A percentile compares a stretch with the other conserved stretches of the same genome.
Evolutionary conservation across 2,797 vertebrate species (phyloP).

Genomic region (Ammospiza maritima): DNA sequence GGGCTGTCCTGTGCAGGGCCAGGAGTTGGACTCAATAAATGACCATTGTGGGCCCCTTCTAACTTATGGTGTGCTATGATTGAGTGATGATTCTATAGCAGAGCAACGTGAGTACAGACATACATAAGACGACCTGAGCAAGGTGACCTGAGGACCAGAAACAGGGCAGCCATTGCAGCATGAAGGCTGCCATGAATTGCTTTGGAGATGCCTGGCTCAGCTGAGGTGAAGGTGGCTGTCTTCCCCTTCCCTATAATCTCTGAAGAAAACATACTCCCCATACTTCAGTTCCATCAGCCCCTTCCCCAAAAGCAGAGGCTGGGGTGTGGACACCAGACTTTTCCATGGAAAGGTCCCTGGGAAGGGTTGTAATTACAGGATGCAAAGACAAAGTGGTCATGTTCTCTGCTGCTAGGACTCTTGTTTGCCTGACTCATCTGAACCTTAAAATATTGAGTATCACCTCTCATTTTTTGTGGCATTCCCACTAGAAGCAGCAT

Average conservation of each 20-base stretch:
- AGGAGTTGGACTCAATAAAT: not conserved
- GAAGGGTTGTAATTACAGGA: not conserved
- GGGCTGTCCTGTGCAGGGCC: not conserved
- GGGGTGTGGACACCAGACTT: not conserved
- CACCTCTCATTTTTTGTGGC: not conserved
- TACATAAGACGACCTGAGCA: not conserved
- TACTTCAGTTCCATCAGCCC: not conserved
- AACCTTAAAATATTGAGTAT: not conserved
- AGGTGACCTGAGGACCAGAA: not conserved
- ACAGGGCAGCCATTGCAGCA: not conserved
- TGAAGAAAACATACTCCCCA: not conserved
- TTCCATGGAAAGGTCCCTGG: not conserved
- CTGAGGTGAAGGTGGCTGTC: not conserved
- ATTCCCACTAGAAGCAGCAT: not conserved
- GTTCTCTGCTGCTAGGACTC: not conserved
- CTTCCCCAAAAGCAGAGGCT: not conserved
- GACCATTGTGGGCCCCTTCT: not conserved
- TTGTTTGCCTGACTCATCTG: not conserved
- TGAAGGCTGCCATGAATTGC: rapidly evolving
- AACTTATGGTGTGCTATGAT: not conserved
- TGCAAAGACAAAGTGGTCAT: not conserved
- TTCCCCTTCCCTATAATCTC: not conserved
- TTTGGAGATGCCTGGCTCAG: not conserved
- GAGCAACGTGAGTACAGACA: not conserved
- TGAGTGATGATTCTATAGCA: not conserved